Evolutionary conservation across 2,113 vertebrate species (phyloP).

Genomic region (Crotophaga sulcirostris): DNA sequence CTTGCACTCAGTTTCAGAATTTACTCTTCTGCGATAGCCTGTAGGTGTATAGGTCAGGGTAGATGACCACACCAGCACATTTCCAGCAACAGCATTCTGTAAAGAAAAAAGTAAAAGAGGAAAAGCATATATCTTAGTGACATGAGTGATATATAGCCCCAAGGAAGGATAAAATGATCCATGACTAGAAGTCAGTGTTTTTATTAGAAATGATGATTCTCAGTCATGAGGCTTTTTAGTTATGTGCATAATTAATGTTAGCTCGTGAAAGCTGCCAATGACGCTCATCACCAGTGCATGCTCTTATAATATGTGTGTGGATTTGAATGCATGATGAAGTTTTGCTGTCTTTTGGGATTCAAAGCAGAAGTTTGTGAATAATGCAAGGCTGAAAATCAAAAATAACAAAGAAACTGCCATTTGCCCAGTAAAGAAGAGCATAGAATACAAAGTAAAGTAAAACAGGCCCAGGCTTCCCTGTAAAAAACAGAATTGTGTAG

Average conservation of each 20-base stretch:
- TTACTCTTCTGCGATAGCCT: neutral
- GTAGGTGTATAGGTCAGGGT: neutral
- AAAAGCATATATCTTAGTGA: slow-evolving; percentile 17
- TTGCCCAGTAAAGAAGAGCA: neutral
- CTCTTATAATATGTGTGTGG: slow-evolving; percentile 6
- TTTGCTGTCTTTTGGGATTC: slow-evolving; percentile 28
- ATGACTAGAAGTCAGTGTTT: slow-evolving; percentile 50
- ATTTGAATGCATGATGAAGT: slow-evolving; percentile 59
- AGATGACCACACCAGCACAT: neutral
- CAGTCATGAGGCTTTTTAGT: slow-evolving; percentile 27
- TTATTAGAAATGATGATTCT: slow-evolving; percentile 57
- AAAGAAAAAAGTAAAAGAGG: neutral
- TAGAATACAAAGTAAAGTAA: neutral
- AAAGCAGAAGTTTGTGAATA: slow-evolving; percentile 52
- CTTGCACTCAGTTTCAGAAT: neutral
- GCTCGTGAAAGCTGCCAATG: slow-evolving; percentile 46
- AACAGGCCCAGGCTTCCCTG: neutral
- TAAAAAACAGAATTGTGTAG: neutral
- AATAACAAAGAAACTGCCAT: slow-evolving; percentile 23
- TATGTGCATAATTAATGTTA: slow-evolving; percentile 53
- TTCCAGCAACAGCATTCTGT: neutral
- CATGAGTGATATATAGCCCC: slow-evolving; percentile 42
- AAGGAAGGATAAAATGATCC: slow-evolving; percentile 45
- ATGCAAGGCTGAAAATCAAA: slow-evolving; percentile 28
- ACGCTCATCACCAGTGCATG: slow-evolving; percentile 18